These are phyloP conservation scores for Globicephala melas DNA, from an alignment of 2,113 vertebrate genomes.

Conservation along the genomic window DNA sequence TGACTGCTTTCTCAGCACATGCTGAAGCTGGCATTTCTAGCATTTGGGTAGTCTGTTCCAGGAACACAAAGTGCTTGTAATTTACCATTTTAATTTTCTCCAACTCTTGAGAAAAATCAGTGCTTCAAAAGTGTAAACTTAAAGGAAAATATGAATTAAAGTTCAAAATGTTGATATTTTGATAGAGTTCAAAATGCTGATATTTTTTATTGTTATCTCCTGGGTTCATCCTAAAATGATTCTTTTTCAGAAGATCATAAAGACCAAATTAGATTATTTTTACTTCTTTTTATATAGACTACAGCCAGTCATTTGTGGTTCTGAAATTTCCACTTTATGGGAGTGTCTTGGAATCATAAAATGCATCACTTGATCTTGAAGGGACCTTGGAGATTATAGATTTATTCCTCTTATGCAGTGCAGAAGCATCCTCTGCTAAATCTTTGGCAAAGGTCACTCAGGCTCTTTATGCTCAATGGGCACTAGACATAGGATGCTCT, in stretches of 20 bases:
- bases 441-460: not conserved
- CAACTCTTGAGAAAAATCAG: constrained; percentile 52
- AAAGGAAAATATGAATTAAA: constrained; percentile 55
- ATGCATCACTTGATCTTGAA: not conserved
- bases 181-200: constrained; percentile 40
- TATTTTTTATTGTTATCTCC: constrained; percentile 18
- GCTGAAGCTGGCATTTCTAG: constrained; percentile 3
- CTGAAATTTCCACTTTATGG: not conserved
- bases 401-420: not conserved
- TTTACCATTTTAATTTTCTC: constrained; percentile 58
- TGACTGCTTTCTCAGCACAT: constrained; percentile 60
- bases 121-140: constrained; percentile 29
- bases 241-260: constrained; percentile 20
- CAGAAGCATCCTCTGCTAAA: not conserved
- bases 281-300: not conserved
- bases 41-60: constrained; percentile 45
- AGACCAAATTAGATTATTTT: not conserved
- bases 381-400: not conserved
- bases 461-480: not conserved
- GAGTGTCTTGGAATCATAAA: not conserved
- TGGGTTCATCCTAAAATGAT: not conserved
- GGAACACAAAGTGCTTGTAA: constrained; percentile 59
- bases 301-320: not conserved
- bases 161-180: constrained; percentile 32
- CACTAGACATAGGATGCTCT: not conserved